Evolutionary conservation across 2,888 invertebrate species (phyloP), one percentile per base, ranked within the genome.

Genomic region (Perdita meconis): DNA sequence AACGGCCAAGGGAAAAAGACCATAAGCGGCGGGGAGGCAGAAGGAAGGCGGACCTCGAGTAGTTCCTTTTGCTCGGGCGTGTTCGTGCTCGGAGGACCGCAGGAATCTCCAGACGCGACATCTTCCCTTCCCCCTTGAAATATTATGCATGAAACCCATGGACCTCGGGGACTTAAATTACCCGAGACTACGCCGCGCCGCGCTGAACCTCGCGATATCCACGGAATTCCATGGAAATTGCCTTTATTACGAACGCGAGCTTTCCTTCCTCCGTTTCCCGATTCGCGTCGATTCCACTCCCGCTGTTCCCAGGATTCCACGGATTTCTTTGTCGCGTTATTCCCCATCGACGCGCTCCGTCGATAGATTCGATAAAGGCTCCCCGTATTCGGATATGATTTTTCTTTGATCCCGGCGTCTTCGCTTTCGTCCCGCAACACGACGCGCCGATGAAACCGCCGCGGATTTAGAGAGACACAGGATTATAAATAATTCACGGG

Each of bases 81-180:
- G 24, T 70, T 59, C 60, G n/a, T 55, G 57, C 44, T 26, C 8
- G 13, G 44, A 24, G 70, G 51, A 53, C 42, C 53, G 42, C 55
- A n/a, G n/a, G 56, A 38, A 59, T 68, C 68, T 44, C 51, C 57
- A 57, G 42, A 53, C 57, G 22, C 55, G 55, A 70, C 72, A 56
- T 86, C 80, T 86, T 78, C 64, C 73, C 51, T 65, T n/a, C n/a
- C 44, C 40, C 44, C 63, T 72, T 72, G 80, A 78, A 82, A 81
- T 83, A 85, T 86, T 82, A 82, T 78, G 78, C 83, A 73, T 55
- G 60, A 73, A 74, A 55, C 57, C 47, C 73, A 47, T 47, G 74
- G 44, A 55, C 65, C 57, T 12, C 38, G 50, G 53, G 36, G 68
- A 80, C 76, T 83, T 68, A 68, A 84, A 81, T 83, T 82, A 78